Conservation (phyloP, 1,140 invertebrate species). For the Hesperophylax magnus region DNA sequence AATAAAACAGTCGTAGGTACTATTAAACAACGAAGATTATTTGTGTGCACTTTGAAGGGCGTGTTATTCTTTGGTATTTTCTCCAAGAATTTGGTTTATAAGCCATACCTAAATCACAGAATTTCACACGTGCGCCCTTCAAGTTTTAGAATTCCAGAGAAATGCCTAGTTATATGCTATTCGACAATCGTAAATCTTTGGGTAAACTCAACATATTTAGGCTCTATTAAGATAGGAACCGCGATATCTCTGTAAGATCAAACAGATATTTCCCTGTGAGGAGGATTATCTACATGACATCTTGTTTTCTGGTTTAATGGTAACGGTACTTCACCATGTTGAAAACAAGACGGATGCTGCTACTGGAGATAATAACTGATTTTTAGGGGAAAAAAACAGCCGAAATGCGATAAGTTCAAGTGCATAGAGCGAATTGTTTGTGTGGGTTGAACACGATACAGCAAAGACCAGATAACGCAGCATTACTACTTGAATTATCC, state of each 20-base stretch:
- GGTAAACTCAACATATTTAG: slow-evolving; percentile 21
- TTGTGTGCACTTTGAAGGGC: neutral
- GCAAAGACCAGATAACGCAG: neutral
- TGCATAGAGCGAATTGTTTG: neutral
- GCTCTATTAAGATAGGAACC: slow-evolving; percentile 7
- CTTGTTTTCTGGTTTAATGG: slow-evolving; percentile 5
- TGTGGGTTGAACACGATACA: neutral
- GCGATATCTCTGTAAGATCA: slow-evolving; percentile 5
- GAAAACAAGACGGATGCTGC: slow-evolving; percentile 3
- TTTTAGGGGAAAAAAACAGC: neutral
- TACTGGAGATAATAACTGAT: neutral
- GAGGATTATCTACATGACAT: neutral
- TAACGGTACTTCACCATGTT: slow-evolving; percentile 22
- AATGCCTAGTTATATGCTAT: neutral
- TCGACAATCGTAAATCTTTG: slow-evolving; percentile 21
- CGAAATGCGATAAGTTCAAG: neutral
- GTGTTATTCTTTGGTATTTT: neutral
- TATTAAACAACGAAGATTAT: neutral
- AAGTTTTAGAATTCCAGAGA: neutral
- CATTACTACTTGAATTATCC: too few species aligned
- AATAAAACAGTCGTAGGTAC: neutral
- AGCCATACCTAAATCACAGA: neutral
- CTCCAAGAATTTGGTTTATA: neutral
- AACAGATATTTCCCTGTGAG: neutral
- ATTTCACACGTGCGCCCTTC: slow-evolving; percentile 16